These are phyloP conservation scores for Xylocampa areola DNA, from an alignment of 2,888 invertebrate species.

Conservation along the genomic window DNA sequence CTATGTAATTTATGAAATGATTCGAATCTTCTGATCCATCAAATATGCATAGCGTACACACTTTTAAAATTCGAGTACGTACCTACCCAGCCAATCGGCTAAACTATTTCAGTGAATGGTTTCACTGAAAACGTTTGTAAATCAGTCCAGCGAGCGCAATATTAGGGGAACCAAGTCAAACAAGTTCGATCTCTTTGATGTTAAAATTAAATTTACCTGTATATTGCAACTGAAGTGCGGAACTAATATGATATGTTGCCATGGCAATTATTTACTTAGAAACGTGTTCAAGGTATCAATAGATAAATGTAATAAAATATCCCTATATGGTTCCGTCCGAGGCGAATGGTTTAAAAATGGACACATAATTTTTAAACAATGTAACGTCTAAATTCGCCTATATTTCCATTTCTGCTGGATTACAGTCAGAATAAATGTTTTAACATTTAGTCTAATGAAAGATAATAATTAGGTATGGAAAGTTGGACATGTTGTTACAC, in stretches of 20 bases:
- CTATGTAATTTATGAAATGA: background rate
- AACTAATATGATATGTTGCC: conserved; percentile 2
- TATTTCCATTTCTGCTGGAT: too few relatives aligned
- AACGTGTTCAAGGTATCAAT: background rate
- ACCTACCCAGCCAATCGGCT: conserved; percentile 8
- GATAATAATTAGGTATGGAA: too few relatives aligned
- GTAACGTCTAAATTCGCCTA: too few relatives aligned
- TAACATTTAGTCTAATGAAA: too few relatives aligned
- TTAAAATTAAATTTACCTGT: conserved; percentile 27
- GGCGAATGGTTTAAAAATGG: too few relatives aligned
- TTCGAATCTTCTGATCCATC: conserved; percentile 16
- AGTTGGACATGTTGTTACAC: too few relatives aligned
- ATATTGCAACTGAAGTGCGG: conserved; percentile 20
- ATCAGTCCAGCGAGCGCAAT: conserved; percentile 26
- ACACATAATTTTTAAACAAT: too few relatives aligned
- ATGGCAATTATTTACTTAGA: background rate
- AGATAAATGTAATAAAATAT: background rate
- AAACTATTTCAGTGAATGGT: conserved; percentile 33
- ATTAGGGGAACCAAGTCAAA: conserved; percentile 27
- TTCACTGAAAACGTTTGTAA: conserved; percentile 35
- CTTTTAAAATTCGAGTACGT: conserved; percentile 1
- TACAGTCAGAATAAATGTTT: too few relatives aligned
- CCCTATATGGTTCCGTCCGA: background rate
- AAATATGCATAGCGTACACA: conserved; percentile 5
- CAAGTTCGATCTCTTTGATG: conserved; percentile 39